These are phyloP conservation scores for Heliconius congener DNA, from an alignment of 1,140 invertebrate species.

Conservation along the genomic window DNA sequence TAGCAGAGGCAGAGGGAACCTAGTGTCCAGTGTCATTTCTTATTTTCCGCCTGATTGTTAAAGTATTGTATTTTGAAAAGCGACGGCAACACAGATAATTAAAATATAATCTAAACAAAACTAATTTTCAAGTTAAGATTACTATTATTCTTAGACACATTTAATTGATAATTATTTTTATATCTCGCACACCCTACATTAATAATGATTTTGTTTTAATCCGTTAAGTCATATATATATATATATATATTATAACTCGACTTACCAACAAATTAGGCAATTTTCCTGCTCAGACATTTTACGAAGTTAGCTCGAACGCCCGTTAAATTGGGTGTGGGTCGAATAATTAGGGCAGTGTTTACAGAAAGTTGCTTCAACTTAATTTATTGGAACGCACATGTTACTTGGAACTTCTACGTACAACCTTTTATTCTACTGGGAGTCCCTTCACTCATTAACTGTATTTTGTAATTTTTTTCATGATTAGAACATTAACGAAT, in stretches of 20 bases:
- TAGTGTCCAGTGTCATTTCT: too few relatives aligned
- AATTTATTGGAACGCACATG: slow-evolving; percentile 16
- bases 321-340: slow-evolving; percentile 12
- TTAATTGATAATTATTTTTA: not conserved
- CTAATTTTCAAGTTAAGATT: too few relatives aligned
- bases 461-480: not conserved
- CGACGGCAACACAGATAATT: too few relatives aligned
- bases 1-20: too few relatives aligned
- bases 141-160: not conserved
- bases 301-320: slow-evolving; percentile 11
- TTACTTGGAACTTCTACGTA: not conserved
- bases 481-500: not conserved
- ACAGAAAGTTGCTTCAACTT: slow-evolving; percentile 13
- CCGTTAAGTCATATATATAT: not conserved
- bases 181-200: not conserved
- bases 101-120: too few relatives aligned
- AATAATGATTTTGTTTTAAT: not conserved
- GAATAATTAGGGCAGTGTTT: slow-evolving; percentile 8
- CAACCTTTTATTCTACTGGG: not conserved
- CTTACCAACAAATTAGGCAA: slow-evolving; percentile 4
- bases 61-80: too few relatives aligned
- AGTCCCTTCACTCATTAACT: not conserved
- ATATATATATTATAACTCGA: not conserved
- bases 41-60: too few relatives aligned
- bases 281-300: not conserved